A percentile compares a stretch with the other conserved stretches of the same genome.
These are phyloP conservation scores for Apamea monoglypha DNA, from an alignment of 2,888 invertebrate genomes.

Conservation along the genomic window DNA sequence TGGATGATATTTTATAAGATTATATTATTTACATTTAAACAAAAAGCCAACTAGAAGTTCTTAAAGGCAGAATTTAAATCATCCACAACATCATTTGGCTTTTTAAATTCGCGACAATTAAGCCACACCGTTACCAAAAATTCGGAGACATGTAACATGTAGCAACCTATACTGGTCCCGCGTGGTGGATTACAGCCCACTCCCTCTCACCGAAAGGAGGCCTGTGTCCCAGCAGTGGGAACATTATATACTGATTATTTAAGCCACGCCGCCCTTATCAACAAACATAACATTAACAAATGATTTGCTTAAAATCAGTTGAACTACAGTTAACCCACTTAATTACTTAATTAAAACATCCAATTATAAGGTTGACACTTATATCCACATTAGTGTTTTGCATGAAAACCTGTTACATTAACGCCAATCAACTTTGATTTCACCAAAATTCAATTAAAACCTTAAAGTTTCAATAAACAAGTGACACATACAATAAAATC, in stretches of 20 bases:
- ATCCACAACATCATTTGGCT: background rate
- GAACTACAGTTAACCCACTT: background rate
- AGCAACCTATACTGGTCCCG: too few relatives aligned
- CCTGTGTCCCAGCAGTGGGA: too few relatives aligned
- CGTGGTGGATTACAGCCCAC: too few relatives aligned
- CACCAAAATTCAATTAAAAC: slow-evolving; percentile 26
- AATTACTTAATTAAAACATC: slow-evolving; percentile 10
- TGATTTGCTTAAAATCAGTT: background rate
- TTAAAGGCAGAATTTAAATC: background rate
- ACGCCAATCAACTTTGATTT: slow-evolving; percentile 1
- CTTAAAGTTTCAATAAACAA: slow-evolving; percentile 17
- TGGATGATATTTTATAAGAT: too few relatives aligned
- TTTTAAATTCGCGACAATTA: background rate
- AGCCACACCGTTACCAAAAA: background rate
- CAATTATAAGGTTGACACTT: background rate
- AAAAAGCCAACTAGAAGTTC: background rate
- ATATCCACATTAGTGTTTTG: slow-evolving; percentile 10
- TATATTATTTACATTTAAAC: background rate
- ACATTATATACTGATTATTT: too few relatives aligned
- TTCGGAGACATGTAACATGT: too few relatives aligned
- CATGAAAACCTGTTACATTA: slow-evolving; percentile 13
- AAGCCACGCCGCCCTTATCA: background rate
- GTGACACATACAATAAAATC: slow-evolving; percentile 32
- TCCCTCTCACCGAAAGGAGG: too few relatives aligned
- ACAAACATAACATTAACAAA: background rate